Percentiles rank a stretch among this genome's conserved stretches.
phyloP scores from a whole-genome alignment of 1,140 invertebrate species.

The Dreissena polymorpha region DNA sequence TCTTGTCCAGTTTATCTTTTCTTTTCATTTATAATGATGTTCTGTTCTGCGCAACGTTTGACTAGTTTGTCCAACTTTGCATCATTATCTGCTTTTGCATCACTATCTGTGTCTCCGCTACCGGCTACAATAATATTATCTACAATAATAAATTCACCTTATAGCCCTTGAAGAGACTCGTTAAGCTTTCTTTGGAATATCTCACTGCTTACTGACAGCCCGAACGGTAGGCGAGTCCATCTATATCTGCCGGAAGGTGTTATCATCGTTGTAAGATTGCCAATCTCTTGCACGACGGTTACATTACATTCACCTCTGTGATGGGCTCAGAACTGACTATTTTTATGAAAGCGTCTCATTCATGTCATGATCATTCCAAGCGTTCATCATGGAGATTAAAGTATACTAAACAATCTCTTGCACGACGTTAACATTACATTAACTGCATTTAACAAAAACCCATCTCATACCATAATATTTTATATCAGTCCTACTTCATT shows the following conservation, averaged over 20 bases:
- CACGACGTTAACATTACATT: no score
- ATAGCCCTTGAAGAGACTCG: constrained; percentile 71
- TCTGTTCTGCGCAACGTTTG: constrained; percentile 68
- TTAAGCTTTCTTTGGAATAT: constrained; percentile 54
- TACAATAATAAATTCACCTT: constrained; percentile 75
- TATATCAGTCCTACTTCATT: no score
- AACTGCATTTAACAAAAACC: no score
- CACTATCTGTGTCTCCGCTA: not conserved
- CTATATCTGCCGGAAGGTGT: constrained; percentile 45
- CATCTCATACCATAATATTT: no score
- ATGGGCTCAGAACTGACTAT: no score
- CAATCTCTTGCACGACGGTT: no score
- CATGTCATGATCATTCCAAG: no score
- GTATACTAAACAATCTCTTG: no score
- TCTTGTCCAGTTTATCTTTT: not conserved
- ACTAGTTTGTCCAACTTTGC: constrained; percentile 72
- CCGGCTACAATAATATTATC: constrained; percentile 75
- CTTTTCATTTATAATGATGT: constrained; percentile 76
- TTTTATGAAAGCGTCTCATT: no score
- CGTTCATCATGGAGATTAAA: no score
- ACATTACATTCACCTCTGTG: no score
- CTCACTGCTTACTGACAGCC: constrained; percentile 10
- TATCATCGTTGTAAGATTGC: constrained; percentile 58
- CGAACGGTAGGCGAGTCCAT: constrained; percentile 10
- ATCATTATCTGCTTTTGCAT: constrained; percentile 68